A percentile compares a stretch with the other conserved stretches of the same genome.
Evolutionary conservation across 2,113 vertebrate genomes (phyloP).

Genomic region (Alaudala cheleensis): DNA sequence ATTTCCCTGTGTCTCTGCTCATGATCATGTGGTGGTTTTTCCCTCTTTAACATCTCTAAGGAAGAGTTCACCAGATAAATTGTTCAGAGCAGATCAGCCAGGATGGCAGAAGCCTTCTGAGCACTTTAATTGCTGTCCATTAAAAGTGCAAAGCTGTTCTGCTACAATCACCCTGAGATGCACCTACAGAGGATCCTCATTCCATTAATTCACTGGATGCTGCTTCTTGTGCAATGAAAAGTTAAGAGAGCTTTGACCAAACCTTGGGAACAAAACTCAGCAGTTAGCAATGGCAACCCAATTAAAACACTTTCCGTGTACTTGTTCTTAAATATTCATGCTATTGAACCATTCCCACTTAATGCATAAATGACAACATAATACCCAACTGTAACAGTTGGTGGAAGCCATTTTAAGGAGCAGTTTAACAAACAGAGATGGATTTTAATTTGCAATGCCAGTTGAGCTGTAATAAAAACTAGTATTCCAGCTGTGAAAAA

Average conservation of each 20-base stretch:
- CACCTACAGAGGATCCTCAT: constrained; percentile 17
- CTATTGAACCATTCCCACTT: constrained; percentile 70
- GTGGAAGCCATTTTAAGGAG: constrained; percentile 76
- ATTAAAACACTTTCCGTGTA: constrained; percentile 53
- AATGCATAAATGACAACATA: constrained; percentile 77
- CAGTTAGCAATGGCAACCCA: constrained; percentile 64
- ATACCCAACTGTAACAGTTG: constrained; percentile 79
- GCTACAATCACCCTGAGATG: background rate
- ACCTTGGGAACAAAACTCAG: constrained; percentile 40
- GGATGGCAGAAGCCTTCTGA: background rate
- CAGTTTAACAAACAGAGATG: constrained; percentile 77
- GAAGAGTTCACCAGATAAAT: background rate
- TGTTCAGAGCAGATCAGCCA: background rate
- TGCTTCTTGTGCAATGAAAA: constrained; percentile 58
- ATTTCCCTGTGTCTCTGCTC: background rate
- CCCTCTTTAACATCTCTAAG: background rate
- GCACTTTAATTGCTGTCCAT: background rate
- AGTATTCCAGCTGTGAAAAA: constrained; percentile 78
- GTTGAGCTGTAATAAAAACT: constrained; percentile 82
- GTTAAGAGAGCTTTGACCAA: constrained; percentile 62
- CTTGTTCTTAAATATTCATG: constrained; percentile 74
- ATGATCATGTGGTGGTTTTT: accelerated
- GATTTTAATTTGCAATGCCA: constrained; percentile 81
- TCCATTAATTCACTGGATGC: constrained; percentile 54
- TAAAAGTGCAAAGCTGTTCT: constrained; percentile 36